These are phyloP conservation scores for Dynastes grantii DNA, from an alignment of 2,888 invertebrate species.

Conservation along the genomic window DNA sequence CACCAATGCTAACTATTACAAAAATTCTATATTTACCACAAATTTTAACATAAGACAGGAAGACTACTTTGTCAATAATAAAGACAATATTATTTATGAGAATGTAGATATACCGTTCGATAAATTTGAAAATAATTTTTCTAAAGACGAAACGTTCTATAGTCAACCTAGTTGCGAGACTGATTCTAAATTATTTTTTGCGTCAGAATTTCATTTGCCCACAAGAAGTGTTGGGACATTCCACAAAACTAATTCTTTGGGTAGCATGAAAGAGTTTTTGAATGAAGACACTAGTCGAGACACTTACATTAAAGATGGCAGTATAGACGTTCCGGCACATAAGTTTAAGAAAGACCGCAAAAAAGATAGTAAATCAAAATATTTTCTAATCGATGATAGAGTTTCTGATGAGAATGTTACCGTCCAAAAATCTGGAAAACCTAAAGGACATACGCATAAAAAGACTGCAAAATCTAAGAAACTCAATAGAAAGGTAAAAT, in stretches of 20 bases:
- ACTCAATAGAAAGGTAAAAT: conserved; percentile 63
- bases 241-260: conserved; percentile 53
- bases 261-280: conserved; percentile 49
- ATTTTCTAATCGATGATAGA: conserved; percentile 72
- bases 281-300: conserved; percentile 39
- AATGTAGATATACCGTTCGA: conserved; percentile 58
- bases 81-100: conserved; percentile 57
- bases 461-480: conserved; percentile 54
- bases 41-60: conserved; percentile 24
- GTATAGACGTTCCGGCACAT: neutral
- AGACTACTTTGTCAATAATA: conserved; percentile 32
- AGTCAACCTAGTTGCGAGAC: conserved; percentile 19
- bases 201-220: conserved; percentile 55
- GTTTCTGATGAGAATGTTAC: conserved; percentile 66
- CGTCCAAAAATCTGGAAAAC: conserved; percentile 58
- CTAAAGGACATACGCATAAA: conserved; percentile 53
- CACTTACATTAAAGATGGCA: conserved; percentile 44
- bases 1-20: conserved; percentile 31
- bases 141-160: conserved; percentile 22
- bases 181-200: conserved; percentile 34
- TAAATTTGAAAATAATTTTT: conserved; percentile 50
- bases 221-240: conserved; percentile 41
- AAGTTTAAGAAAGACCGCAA: conserved; percentile 64
- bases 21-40: conserved; percentile 15
- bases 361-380: conserved; percentile 71